Percentiles rank a stretch among this genome's conserved stretches.
Conservation (phyloP, 2,113 vertebrate species). For the Vulpes ferrilata region DNA sequence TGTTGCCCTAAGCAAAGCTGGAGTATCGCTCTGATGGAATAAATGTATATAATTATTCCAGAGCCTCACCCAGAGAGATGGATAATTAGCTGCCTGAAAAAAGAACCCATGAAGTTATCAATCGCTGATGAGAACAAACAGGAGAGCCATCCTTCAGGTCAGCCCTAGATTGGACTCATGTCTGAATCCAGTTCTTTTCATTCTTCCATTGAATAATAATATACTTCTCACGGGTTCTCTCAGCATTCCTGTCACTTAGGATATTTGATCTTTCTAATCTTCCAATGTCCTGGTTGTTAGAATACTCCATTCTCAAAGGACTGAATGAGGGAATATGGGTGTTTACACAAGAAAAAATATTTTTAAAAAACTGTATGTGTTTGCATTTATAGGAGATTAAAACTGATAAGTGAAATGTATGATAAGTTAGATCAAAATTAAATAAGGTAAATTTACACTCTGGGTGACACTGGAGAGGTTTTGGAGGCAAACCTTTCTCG, state of each 20-base stretch:
- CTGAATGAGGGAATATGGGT: neutral
- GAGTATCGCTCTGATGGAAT: neutral
- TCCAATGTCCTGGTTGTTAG: neutral
- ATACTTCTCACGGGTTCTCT: neutral
- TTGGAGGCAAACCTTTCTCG: neutral
- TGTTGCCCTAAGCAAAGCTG: neutral
- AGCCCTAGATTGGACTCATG: neutral
- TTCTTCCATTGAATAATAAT: neutral
- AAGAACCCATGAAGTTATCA: neutral
- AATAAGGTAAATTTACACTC: neutral
- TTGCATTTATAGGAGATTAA: conserved; percentile 10
- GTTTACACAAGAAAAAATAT: neutral
- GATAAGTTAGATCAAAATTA: neutral
- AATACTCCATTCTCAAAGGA: neutral
- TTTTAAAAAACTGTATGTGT: neutral
- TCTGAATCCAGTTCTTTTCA: neutral
- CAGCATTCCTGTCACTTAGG: neutral
- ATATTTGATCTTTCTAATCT: neutral
- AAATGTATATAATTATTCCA: conserved; percentile 39
- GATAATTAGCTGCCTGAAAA: conserved; percentile 49
- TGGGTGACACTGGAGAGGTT: neutral
- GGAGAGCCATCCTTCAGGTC: neutral
- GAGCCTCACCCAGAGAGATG: neutral
- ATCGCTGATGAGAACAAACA: neutral
- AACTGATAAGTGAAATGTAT: neutral